Percentiles rank a stretch among this genome's conserved stretches.
Conservation (phyloP, 2,888 invertebrate genomes). For the Ophion costatus region DNA sequence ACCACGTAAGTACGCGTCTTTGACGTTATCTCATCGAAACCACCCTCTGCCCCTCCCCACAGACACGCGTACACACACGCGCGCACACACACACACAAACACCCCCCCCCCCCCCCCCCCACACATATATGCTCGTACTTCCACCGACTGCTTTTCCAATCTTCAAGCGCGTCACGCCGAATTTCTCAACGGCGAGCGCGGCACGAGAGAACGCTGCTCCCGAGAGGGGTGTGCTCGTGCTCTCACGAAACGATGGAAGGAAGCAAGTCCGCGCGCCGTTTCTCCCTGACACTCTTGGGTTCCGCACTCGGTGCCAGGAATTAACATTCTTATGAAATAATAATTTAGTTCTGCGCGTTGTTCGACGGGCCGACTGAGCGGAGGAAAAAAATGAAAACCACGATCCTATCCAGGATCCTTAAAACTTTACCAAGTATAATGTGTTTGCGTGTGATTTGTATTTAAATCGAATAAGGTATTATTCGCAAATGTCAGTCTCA, state of each 20-base stretch:
- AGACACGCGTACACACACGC: neutral
- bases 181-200: constrained; percentile 58
- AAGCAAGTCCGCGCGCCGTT: constrained; percentile 4
- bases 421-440: no score
- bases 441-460: no score
- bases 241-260: constrained; percentile 1
- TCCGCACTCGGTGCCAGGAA: neutral
- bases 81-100: neutral
- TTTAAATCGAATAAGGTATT: no score
- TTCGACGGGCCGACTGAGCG: neutral
- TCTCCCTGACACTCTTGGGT: no score
- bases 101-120: constrained; percentile 32
- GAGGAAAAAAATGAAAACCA: no score
- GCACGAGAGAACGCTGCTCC: constrained; percentile 36
- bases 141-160: constrained; percentile 55
- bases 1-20: constrained; percentile 51
- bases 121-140: neutral
- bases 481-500: no score
- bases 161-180: constrained; percentile 61
- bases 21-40: constrained; percentile 46
- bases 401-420: no score
- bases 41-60: constrained; percentile 38
- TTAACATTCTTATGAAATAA: constrained; percentile 26
- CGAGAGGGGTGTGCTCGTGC: constrained; percentile 5
- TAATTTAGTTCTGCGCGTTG: neutral